These are phyloP conservation scores for Morus bassanus DNA, from an alignment of 2,797 vertebrate genomes.

Conservation along the genomic window DNA sequence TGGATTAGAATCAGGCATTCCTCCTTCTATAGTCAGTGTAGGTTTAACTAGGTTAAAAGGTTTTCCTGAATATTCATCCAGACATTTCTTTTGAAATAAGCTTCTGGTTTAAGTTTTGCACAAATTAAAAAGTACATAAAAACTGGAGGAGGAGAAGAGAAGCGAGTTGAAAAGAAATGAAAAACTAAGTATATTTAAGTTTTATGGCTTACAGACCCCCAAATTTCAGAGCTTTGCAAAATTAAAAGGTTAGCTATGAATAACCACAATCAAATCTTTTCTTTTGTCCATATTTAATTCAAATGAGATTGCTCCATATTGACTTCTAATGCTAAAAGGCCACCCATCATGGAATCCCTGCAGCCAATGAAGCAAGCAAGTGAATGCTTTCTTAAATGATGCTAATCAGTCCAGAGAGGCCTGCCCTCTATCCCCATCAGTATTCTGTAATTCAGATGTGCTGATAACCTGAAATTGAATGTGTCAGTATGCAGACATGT, in stretches of 20 bases:
- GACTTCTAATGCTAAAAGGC: conserved; percentile 88
- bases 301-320: conserved; percentile 86
- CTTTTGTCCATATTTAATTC: conserved; percentile 84
- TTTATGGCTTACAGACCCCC: conserved; percentile 51
- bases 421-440: conserved; percentile 90
- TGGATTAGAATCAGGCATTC: conserved; percentile 62
- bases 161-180: conserved; percentile 38
- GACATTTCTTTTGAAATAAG: conserved; percentile 61
- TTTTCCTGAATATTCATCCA: conserved; percentile 61
- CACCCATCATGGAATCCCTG: conserved; percentile 88
- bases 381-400: conserved; percentile 93
- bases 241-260: conserved; percentile 79
- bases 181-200: conserved; percentile 56
- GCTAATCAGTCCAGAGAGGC: conserved; percentile 97
- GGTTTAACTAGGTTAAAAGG: conserved; percentile 65
- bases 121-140: conserved; percentile 54
- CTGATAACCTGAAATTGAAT: conserved; percentile 94
- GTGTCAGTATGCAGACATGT: conserved; percentile 85
- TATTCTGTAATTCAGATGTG: conserved; percentile 93
- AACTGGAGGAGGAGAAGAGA: conserved; percentile 43
- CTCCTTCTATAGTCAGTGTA: conserved; percentile 61
- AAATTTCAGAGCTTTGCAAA: conserved; percentile 65
- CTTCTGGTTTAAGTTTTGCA: conserved; percentile 39
- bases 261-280: conserved; percentile 76
- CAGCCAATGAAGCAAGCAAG: conserved; percentile 83